phyloP scores from a whole-genome alignment of 2,797 vertebrate species.

The Avahi laniger region DNA sequence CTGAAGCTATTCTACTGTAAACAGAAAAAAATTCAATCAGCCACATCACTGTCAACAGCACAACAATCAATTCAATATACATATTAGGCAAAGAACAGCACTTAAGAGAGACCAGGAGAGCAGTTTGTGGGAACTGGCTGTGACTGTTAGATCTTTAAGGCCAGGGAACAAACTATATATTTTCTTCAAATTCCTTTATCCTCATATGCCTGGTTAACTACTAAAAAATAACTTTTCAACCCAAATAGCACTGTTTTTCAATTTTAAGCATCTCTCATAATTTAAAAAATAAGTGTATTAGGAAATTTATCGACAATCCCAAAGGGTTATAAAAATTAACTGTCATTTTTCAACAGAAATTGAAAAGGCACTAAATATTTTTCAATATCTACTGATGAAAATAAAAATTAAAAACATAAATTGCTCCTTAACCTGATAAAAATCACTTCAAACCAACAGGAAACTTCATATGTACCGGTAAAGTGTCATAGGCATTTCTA shows the following conservation, averaged over 20 bases:
- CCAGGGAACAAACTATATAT: not conserved
- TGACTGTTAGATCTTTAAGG: not conserved
- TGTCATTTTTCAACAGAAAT: slow-evolving; percentile 35
- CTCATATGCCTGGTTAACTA: not conserved
- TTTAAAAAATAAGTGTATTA: slow-evolving; percentile 3
- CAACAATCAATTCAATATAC: slow-evolving; percentile 9
- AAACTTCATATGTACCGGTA: not conserved
- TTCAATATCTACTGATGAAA: slow-evolving; percentile 46
- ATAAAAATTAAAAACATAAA: slow-evolving; percentile 44
- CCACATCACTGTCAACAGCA: not conserved
- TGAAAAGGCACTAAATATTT: not conserved
- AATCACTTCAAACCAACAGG: not conserved
- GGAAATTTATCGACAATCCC: slow-evolving; percentile 19
- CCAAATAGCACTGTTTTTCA: not conserved
- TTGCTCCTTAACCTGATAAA: not conserved
- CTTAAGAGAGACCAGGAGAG: not conserved
- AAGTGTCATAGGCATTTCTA: not conserved
- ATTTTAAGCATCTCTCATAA: not conserved
- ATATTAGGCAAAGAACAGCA: not conserved
- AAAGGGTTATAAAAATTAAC: slow-evolving; percentile 35
- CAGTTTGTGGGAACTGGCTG: not conserved
- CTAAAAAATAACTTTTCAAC: not conserved
- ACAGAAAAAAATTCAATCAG: not conserved
- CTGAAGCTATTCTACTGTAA: slow-evolving; percentile 35
- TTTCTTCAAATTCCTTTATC: slow-evolving; percentile 28